phyloP scores from a whole-genome alignment of 2,113 vertebrate genomes.

The Podilymbus podiceps region DNA sequence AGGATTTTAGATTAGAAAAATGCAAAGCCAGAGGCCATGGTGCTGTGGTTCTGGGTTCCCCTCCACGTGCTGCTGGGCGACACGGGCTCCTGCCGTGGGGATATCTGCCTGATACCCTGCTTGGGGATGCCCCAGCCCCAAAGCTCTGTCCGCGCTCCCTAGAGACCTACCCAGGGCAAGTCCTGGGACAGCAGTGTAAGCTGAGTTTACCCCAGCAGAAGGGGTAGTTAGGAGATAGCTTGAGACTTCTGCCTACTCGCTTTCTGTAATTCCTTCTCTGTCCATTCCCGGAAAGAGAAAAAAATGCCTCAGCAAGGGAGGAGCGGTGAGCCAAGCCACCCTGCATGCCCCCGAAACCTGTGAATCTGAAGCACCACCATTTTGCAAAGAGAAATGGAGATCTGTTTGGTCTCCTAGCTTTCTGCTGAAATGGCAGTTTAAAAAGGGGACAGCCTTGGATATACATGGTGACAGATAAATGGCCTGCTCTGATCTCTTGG shows the following conservation, averaged over 20 bases:
- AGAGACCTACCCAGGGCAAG: rapidly evolving
- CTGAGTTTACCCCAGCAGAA: not conserved
- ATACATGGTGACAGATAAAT: not conserved
- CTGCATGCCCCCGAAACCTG: not conserved
- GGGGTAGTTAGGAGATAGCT: too few relatives aligned
- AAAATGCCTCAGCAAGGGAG: not conserved
- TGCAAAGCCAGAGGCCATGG: not conserved
- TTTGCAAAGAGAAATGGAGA: not conserved
- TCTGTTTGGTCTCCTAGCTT: not conserved
- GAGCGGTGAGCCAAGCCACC: not conserved
- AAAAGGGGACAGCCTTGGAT: not conserved
- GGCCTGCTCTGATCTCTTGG: not conserved
- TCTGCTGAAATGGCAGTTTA: not conserved
- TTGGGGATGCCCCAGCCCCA: not conserved
- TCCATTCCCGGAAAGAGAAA: rapidly evolving
- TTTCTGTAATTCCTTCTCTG: not conserved
- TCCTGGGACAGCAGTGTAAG: not conserved
- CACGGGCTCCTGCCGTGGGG: not conserved
- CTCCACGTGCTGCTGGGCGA: not conserved
- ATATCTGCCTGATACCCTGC: not conserved
- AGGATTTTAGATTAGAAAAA: not conserved
- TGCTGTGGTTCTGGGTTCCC: not conserved
- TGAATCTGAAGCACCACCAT: not conserved
- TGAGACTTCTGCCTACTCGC: not conserved
- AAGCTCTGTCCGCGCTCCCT: not conserved